Base-by-base conservation (phyloP, 2,797 vertebrate species). In the Sebastes nivosus region DNA sequence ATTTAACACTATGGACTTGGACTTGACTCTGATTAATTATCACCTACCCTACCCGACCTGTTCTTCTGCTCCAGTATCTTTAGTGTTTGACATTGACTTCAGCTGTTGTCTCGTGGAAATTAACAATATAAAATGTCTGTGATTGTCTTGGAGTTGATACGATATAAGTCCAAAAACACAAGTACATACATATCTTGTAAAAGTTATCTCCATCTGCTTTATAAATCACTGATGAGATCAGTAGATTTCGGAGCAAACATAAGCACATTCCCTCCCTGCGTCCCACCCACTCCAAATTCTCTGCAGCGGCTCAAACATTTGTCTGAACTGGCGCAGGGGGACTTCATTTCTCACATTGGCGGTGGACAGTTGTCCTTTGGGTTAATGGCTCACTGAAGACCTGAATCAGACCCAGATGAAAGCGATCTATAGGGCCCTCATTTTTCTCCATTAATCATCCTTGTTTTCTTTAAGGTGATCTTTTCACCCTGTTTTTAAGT, bases 371-470 rank as follows among this genome's bases (percentile, higher is more conserved):
- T 92, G 95, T 96, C 95, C 94, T 94, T 90, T 92, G 92, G 94
- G 95, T 96, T 95, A 93, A 95, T 96, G 94, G 93, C 95, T 89
- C 91, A 89, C 93, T 60, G 90, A 94, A 94, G 95, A 94, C 92
- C 91, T 93, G 95, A 96, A 94, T 96, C 93, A 93, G 94, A 92
- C 68, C 94, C 94, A 96, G 95, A 96, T 95, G 92, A 96, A 96
- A 95, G 95, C 92, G 79, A 93, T 93, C 95, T 93, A 92, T 93
- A 94, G 87, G 92, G 72, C 87, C 90, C 90, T 93, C 91, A 85
- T 93, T 92, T 94, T 90, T 92, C 87, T 94, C 91, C 95, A 96
- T 96, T 96, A 95, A 96, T 96, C 96, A 95, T 94, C 92, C 92
- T 95, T 94, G 93, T 95, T 96, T 96, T 95, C 95, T 93, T 96